phyloP scores from a whole-genome alignment of 2,113 vertebrate genomes.

The Anhinga anhinga region DNA sequence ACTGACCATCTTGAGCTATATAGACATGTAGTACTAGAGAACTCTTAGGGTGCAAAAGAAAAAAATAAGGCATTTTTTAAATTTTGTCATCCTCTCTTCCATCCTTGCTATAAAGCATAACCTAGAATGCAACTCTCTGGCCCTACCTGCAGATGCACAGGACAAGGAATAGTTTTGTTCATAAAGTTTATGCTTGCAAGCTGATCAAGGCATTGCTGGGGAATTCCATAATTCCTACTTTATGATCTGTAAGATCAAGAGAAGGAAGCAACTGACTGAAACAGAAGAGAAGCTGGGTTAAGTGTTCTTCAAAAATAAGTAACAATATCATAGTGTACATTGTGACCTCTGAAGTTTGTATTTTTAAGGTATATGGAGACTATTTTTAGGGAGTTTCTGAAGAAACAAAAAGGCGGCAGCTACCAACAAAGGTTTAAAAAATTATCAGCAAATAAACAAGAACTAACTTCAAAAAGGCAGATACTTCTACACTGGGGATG shows the following conservation, averaged over 20 bases:
- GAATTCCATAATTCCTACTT: neutral
- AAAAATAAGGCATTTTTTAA: neutral
- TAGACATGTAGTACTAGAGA: neutral
- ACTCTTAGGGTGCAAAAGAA: neutral
- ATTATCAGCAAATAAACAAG: neutral
- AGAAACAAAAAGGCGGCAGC: neutral
- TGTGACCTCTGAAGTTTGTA: neutral
- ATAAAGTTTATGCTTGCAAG: neutral
- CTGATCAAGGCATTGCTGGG: neutral
- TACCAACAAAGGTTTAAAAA: neutral
- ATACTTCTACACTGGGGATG: neutral
- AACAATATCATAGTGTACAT: neutral
- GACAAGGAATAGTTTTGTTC: neutral
- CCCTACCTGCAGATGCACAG: neutral
- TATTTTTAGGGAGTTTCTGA: neutral
- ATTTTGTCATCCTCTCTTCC: neutral
- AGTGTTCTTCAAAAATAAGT: neutral
- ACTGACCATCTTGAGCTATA: neutral
- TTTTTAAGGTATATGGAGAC: neutral
- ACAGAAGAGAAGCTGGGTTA: neutral
- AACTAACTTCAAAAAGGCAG: neutral
- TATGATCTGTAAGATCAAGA: neutral
- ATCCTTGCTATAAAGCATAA: neutral
- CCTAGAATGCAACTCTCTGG: neutral
- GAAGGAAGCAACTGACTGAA: neutral